Percentiles rank a stretch among this genome's conserved stretches.
phyloP scores from a whole-genome alignment of 2,113 vertebrate species.

The Hystrix brachyura region DNA sequence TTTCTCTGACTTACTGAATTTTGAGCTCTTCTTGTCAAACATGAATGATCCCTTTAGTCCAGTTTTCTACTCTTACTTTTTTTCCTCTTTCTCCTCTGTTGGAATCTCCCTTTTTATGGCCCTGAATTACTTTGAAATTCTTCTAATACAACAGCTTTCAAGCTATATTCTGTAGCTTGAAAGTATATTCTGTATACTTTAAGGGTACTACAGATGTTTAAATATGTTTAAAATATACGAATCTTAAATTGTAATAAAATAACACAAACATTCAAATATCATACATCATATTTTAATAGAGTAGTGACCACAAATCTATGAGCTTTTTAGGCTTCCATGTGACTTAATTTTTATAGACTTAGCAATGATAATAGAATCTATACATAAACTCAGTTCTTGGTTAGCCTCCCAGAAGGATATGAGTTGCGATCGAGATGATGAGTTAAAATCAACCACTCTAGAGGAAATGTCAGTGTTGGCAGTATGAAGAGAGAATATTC shows the following conservation, averaged over 20 bases:
- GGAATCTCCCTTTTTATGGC: neutral
- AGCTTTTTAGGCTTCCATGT: neutral
- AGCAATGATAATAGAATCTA: neutral
- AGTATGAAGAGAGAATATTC: neutral
- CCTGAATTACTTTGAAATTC: slow-evolving; percentile 42
- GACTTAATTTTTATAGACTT: neutral
- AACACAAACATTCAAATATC: neutral
- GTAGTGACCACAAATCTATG: neutral
- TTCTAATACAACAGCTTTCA: neutral
- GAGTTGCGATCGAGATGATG: neutral
- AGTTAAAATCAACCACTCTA: neutral
- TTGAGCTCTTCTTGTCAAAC: neutral
- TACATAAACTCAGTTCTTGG: neutral
- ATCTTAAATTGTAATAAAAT: slow-evolving; percentile 35
- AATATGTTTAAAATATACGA: slow-evolving; percentile 23
- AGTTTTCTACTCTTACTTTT: neutral
- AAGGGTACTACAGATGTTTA: neutral
- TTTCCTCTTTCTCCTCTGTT: neutral
- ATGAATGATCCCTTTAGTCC: neutral
- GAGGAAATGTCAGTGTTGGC: neutral
- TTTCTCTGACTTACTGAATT: neutral
- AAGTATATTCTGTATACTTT: neutral
- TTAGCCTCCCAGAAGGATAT: neutral
- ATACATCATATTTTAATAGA: slow-evolving; percentile 5
- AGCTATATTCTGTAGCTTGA: neutral